Conservation (phyloP, 2,888 invertebrate species). For the Acronicta psi region DNA sequence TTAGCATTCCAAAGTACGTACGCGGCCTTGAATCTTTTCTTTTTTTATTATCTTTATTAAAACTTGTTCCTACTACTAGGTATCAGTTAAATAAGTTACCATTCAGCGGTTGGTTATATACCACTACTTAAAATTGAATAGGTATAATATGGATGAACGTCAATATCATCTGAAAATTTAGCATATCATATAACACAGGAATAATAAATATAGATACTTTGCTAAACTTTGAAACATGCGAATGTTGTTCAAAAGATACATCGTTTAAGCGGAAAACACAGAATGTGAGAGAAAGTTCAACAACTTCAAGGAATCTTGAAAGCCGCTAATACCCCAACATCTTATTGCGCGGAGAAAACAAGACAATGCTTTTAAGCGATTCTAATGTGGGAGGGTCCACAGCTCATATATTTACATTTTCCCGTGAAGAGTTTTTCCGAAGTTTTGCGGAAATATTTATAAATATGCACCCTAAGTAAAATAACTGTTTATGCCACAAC, state of each 20-base stretch:
- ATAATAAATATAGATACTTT: constrained; percentile 29
- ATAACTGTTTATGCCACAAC: constrained; percentile 41
- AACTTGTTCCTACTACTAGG: no score
- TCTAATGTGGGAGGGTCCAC: constrained; percentile 76
- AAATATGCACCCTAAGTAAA: constrained; percentile 63
- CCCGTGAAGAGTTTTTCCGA: constrained; percentile 63
- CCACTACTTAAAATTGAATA: no score
- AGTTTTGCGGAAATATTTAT: constrained; percentile 61
- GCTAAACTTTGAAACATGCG: constrained; percentile 27
- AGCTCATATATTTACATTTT: constrained; percentile 73
- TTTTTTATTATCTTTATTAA: no score
- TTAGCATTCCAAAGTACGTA: not conserved
- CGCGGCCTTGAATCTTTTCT: no score
- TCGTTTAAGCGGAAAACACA: constrained; percentile 53
- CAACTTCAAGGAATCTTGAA: constrained; percentile 67
- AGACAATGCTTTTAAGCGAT: constrained; percentile 87
- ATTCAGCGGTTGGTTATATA: no score
- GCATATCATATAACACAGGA: no score
- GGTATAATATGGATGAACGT: no score
- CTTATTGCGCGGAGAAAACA: constrained; percentile 75
- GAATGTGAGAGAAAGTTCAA: constrained; percentile 62
- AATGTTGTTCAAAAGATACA: constrained; percentile 52
- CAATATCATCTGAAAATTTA: no score
- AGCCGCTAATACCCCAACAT: constrained; percentile 67
- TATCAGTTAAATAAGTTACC: no score